phyloP scores from a whole-genome alignment of 2,113 vertebrate species.

The Tympanuchus pallidicinctus region DNA sequence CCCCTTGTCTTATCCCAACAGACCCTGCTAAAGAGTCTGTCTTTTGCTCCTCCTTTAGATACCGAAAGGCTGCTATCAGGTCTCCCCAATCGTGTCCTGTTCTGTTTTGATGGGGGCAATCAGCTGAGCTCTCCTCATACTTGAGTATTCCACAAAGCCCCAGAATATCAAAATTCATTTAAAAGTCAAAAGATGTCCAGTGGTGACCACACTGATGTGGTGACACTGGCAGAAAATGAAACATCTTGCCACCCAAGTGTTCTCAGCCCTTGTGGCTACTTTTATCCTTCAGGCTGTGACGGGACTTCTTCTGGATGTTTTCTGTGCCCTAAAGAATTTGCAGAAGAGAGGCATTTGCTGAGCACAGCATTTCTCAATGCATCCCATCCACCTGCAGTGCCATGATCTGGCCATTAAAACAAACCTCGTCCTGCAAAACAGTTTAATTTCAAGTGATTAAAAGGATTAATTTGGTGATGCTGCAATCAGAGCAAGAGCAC shows the following conservation, averaged over 20 bases:
- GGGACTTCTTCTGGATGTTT: neutral
- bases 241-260: rapidly evolving
- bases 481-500: slow-evolving; percentile 58
- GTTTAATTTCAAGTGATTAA: slow-evolving; percentile 68
- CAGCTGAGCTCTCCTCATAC: neutral
- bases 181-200: neutral
- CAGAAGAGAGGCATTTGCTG: neutral
- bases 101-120: rapidly evolving
- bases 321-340: neutral
- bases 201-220: rapidly evolving
- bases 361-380: slow-evolving; percentile 11
- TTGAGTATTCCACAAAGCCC: neutral
- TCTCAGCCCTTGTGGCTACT: rapidly evolving
- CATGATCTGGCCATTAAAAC: neutral
- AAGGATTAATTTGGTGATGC: slow-evolving; percentile 68
- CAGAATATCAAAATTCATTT: neutral
- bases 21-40: too few relatives aligned
- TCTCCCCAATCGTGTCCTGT: rapidly evolving
- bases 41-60: too few relatives aligned
- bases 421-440: slow-evolving; percentile 19
- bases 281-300: neutral
- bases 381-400: slow-evolving; percentile 48
- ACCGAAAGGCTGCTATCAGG: too few relatives aligned
- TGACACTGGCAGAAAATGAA: neutral
- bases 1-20: too few relatives aligned